Evolutionary conservation across 2,113 vertebrate genomes (phyloP), one percentile per base, ranked within the genome.

Genomic region (Alectura lathami): DNA sequence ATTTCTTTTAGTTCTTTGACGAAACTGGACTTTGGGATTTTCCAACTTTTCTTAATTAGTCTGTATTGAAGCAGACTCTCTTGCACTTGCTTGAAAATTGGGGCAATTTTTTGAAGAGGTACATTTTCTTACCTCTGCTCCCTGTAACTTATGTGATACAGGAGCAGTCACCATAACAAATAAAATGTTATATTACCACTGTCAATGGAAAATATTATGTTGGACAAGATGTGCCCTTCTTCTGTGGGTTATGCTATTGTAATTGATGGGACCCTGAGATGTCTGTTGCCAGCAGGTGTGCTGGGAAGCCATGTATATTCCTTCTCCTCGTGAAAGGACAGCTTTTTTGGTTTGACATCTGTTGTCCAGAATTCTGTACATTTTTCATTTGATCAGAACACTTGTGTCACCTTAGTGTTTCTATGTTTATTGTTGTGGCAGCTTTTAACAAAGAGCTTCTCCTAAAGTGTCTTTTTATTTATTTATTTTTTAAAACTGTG

Each of bases 121-220:
- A 27, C 73, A 51, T 56, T 74, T 29, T 80, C 38, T 88, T 54
- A 12, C 27, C 73, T 93, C 34, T 89, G 50, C 38, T 94, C 50
- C 26, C 32, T 77, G 42, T 17, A 36, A 34, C 0, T 0, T 53
- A 76, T 57, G 10, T 67, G 48, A 63, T 89, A 11, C 63, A 85
- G 79, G 16, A 89, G 43, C 38, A 70, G 66, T 85, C 24, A 9
- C 85, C 26, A 11, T 60, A 60, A 56, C 54, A 72, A 86, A 83
- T 64, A 74, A 76, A 51, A 86, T 86, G 38, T 89, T 93, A 26
- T 21, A 88, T 83, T 93, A 40, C 82, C 8, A 17, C 51, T 90
- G 90, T 88, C 95, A 91, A 53, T 86, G 38, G 34, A 70, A 93
- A 91, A 88, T 63, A 11, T 83, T 88, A 26, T 43, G 63, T 40